Evolutionary conservation across 2,888 invertebrate species (phyloP).

Genomic region (Boloria euphrosyne): DNA sequence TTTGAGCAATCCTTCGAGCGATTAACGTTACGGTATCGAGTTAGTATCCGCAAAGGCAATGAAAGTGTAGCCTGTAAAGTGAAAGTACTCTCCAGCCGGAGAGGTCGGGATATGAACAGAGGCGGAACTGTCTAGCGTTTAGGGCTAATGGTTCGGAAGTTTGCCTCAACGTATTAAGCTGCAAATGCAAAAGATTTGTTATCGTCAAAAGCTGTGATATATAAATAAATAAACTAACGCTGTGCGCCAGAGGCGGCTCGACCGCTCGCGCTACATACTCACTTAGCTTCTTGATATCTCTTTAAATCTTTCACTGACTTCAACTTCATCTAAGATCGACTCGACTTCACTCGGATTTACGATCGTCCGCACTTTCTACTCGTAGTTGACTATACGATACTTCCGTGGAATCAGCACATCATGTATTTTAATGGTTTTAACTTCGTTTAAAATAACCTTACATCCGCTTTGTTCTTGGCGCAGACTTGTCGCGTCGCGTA

Average conservation of each 20-base stretch:
- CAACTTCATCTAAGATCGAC: constrained; percentile 45
- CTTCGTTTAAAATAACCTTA: constrained; percentile 26
- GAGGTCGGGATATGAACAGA: constrained; percentile 27
- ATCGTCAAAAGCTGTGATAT: constrained; percentile 83
- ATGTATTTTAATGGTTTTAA: constrained; percentile 61
- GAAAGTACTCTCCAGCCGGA: not conserved
- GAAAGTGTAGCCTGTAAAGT: constrained; percentile 1
- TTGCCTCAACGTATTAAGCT: constrained; percentile 76
- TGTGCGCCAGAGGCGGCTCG: constrained; percentile 59
- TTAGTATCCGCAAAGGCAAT: constrained; percentile 30
- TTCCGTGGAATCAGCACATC: constrained; percentile 71
- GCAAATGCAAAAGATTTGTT: constrained; percentile 82
- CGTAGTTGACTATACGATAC: constrained; percentile 48
- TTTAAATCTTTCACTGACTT: constrained; percentile 50
- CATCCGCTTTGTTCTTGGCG: constrained; percentile 32
- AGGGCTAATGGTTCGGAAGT: constrained; percentile 75
- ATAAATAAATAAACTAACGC: constrained; percentile 73
- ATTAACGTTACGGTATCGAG: constrained; percentile 48
- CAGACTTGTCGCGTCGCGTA: constrained; percentile 49
- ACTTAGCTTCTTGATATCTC: constrained; percentile 60
- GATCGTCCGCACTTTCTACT: constrained; percentile 53
- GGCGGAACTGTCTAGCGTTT: constrained; percentile 42
- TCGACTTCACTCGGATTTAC: constrained; percentile 44
- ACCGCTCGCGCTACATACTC: constrained; percentile 59
- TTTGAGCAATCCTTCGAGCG: constrained; percentile 77